These are phyloP conservation scores for Chaetogeoica ovagalla DNA, from an alignment of 2,888 invertebrate species.

Conservation along the genomic window DNA sequence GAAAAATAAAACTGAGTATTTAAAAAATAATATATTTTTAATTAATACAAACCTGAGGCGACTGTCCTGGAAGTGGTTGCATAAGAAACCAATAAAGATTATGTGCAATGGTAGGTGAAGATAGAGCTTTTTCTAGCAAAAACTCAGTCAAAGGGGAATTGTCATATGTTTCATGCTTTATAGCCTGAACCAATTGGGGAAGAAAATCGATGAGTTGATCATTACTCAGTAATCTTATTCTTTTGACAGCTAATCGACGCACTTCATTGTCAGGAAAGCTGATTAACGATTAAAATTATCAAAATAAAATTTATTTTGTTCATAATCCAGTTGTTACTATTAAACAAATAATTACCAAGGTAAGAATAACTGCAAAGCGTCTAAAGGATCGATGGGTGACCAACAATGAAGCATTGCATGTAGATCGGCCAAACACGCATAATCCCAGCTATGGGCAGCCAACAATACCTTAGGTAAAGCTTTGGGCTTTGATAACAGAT, in stretches of 20 bases:
- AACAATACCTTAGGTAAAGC: slow-evolving; percentile 81
- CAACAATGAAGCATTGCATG: slow-evolving; percentile 87
- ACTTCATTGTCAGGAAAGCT: slow-evolving; percentile 92
- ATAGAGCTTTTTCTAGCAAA: slow-evolving; percentile 78
- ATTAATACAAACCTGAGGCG: slow-evolving; percentile 69
- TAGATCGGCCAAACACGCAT: slow-evolving; percentile 81
- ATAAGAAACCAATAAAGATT: slow-evolving; percentile 91
- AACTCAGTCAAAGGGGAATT: slow-evolving; percentile 82
- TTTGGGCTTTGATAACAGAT: slow-evolving; percentile 79
- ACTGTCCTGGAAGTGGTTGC: slow-evolving; percentile 78
- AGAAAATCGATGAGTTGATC: slow-evolving; percentile 89
- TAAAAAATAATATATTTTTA: not conserved
- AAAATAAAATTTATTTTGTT: slow-evolving; percentile 40
- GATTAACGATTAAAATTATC: slow-evolving; percentile 55
- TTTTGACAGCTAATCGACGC: slow-evolving; percentile 78
- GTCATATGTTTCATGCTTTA: slow-evolving; percentile 89
- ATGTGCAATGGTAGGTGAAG: slow-evolving; percentile 90
- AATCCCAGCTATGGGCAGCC: slow-evolving; percentile 90
- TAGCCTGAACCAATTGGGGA: slow-evolving; percentile 89
- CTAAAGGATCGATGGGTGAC: slow-evolving; percentile 81
- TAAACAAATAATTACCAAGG: slow-evolving; percentile 71
- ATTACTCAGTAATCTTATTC: slow-evolving; percentile 77
- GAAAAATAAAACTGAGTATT: not conserved
- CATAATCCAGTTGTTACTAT: not conserved
- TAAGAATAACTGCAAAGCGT: slow-evolving; percentile 87